These are phyloP conservation scores for Apotomis turbidana DNA, from an alignment of 2,888 invertebrate genomes.

Conservation along the genomic window DNA sequence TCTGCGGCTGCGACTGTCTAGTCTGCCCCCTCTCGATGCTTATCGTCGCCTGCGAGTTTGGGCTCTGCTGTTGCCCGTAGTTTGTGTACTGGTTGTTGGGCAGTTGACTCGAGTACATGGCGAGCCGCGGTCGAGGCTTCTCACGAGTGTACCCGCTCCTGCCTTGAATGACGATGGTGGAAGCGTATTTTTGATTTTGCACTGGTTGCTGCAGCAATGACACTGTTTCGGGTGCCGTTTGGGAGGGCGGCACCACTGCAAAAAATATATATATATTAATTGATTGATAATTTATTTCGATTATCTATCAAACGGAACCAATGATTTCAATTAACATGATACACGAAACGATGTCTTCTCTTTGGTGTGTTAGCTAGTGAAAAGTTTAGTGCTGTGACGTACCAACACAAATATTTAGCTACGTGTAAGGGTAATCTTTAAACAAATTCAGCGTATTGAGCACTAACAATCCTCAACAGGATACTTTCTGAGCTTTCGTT, in stretches of 20 bases:
- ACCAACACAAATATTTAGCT: too few species aligned
- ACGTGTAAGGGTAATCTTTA: too few species aligned
- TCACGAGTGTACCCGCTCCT: slow-evolving; percentile 69
- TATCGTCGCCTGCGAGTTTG: slow-evolving; percentile 48
- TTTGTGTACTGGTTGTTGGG: slow-evolving; percentile 61
- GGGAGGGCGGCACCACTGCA: slow-evolving; percentile 70
- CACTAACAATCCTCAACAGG: too few species aligned
- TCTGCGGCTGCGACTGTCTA: slow-evolving; percentile 54
- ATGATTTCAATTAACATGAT: too few species aligned
- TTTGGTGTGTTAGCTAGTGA: too few species aligned
- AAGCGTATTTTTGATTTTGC: slow-evolving; percentile 69
- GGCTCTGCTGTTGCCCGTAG: slow-evolving; percentile 52
- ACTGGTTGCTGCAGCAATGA: slow-evolving; percentile 75
- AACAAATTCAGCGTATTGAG: too few species aligned
- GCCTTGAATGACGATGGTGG: slow-evolving; percentile 68
- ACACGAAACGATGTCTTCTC: too few species aligned
- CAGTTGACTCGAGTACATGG: slow-evolving; percentile 60
- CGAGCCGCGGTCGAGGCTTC: slow-evolving; percentile 63
- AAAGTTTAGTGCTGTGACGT: too few species aligned
- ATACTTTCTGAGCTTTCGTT: too few species aligned
- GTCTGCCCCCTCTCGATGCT: slow-evolving; percentile 12
- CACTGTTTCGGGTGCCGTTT: slow-evolving; percentile 80
- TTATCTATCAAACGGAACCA: too few species aligned
- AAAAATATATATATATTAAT: neutral
- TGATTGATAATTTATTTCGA: too few species aligned